Percentiles rank a stretch among this genome's conserved stretches.
phyloP scores from a whole-genome alignment of 2,113 vertebrate genomes.

The Macroglossus sobrinus region DNA sequence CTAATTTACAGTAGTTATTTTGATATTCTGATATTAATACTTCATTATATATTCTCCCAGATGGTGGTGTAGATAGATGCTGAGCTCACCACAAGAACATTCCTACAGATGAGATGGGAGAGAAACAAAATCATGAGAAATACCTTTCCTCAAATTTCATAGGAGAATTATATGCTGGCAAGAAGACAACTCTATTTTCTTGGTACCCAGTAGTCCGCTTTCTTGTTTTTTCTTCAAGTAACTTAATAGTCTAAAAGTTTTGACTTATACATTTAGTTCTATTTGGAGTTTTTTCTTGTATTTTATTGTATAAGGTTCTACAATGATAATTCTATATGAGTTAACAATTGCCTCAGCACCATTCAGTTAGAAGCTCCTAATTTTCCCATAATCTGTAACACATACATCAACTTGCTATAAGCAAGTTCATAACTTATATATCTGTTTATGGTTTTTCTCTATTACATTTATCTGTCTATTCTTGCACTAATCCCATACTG shows the following conservation, averaged over 20 bases:
- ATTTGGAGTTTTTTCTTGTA: not conserved
- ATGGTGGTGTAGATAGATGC: not conserved
- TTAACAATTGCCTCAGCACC: not conserved
- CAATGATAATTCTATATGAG: not conserved
- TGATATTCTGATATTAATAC: not conserved
- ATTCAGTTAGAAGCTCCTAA: not conserved
- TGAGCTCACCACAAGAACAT: not conserved
- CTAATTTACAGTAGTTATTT: not conserved
- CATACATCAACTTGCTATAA: not conserved
- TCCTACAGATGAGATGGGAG: not conserved
- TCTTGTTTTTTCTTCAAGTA: not conserved
- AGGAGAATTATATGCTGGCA: not conserved
- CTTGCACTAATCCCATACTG: not conserved
- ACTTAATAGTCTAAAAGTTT: not conserved
- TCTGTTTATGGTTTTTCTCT: not conserved
- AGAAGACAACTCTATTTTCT: conserved; percentile 15
- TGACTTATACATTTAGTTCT: not conserved
- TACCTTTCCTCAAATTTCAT: not conserved
- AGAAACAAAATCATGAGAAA: not conserved
- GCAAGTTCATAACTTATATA: not conserved
- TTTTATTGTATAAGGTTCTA: not conserved
- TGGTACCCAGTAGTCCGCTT: not conserved
- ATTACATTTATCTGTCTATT: not conserved
- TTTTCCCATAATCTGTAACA: not conserved
- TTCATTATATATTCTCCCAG: not conserved